Evolutionary conservation across 1,140 invertebrate genomes (phyloP).

Genomic region (Geopemphigus sp.): DNA sequence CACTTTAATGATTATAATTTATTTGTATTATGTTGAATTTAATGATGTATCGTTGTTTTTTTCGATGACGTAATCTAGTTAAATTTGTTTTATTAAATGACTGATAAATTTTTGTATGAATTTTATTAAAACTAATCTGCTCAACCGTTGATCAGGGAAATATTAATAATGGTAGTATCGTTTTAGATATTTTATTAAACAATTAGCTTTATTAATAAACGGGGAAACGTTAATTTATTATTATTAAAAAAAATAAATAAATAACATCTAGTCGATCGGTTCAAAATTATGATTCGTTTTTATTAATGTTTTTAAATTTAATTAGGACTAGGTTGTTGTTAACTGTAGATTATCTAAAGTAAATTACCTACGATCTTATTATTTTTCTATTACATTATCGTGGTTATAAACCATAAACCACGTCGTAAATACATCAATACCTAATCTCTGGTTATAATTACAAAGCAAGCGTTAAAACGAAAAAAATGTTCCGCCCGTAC

Average conservation of each 20-base stretch:
- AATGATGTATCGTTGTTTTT: conserved; percentile 4
- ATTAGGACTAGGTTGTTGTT: background rate
- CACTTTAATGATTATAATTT: background rate
- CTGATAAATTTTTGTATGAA: conserved; percentile 33
- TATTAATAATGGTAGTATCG: conserved; percentile 38
- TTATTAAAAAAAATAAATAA: conserved; percentile 17
- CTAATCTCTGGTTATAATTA: background rate
- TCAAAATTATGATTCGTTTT: background rate
- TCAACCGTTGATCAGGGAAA: conserved; percentile 40
- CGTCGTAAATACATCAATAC: background rate
- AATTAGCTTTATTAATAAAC: conserved; percentile 23
- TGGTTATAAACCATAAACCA: background rate
- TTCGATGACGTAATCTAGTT: conserved; percentile 7
- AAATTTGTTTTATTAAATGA: conserved; percentile 43
- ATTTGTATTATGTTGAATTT: conserved; percentile 3
- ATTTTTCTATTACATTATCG: background rate
- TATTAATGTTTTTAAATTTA: conserved; percentile 23
- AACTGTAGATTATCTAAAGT: background rate
- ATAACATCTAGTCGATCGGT: conserved; percentile 5
- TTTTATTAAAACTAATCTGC: conserved; percentile 45
- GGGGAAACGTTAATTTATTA: background rate
- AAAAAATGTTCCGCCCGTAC: background rate
- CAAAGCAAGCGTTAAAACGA: conserved; percentile 28
- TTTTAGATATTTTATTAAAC: conserved; percentile 14
- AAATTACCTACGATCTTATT: background rate